Evolutionary conservation across 2,888 invertebrate species (phyloP).

Genomic region (Melinaea marsaeus): DNA sequence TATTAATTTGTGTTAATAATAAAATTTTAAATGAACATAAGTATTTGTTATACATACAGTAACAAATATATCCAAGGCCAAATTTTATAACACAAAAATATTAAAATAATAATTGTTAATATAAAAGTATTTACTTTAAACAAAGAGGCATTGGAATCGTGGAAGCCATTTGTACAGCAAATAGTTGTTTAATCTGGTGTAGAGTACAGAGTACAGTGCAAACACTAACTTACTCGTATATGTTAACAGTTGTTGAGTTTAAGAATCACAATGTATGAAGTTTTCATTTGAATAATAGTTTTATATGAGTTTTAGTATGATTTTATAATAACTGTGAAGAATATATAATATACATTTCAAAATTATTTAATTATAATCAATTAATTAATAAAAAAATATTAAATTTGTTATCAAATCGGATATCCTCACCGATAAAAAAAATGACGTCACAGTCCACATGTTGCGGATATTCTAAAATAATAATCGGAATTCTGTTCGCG

Average conservation of each 20-base stretch:
- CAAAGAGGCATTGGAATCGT: conserved; percentile 2
- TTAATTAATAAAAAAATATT: too few relatives aligned
- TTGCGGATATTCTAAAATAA: conserved; percentile 31
- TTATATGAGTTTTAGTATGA: background rate
- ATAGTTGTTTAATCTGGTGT: conserved; percentile 27
- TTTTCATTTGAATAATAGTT: background rate
- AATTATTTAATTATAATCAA: background rate
- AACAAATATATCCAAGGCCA: too few relatives aligned
- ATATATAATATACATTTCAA: conserved; percentile 6
- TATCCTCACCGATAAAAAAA: conserved; percentile 1
- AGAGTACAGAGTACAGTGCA: conserved; percentile 28
- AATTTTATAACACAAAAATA: too few relatives aligned
- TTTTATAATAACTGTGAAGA: background rate
- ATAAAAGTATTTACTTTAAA: background rate
- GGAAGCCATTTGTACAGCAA: conserved; percentile 26
- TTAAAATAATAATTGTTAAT: background rate
- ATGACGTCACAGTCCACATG: conserved; percentile 16
- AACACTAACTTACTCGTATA: conserved; percentile 41
- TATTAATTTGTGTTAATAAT: too few relatives aligned
- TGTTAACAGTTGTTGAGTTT: conserved; percentile 47
- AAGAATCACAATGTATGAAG: conserved; percentile 1
- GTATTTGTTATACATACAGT: too few relatives aligned
- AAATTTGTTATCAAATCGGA: too few relatives aligned
- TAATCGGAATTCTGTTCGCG: conserved; percentile 33
- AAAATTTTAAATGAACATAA: too few relatives aligned